Percentiles rank a stretch among this genome's conserved stretches.
Evolutionary conservation across 2,888 invertebrate species (phyloP).

Genomic region (Orthosia incerta): DNA sequence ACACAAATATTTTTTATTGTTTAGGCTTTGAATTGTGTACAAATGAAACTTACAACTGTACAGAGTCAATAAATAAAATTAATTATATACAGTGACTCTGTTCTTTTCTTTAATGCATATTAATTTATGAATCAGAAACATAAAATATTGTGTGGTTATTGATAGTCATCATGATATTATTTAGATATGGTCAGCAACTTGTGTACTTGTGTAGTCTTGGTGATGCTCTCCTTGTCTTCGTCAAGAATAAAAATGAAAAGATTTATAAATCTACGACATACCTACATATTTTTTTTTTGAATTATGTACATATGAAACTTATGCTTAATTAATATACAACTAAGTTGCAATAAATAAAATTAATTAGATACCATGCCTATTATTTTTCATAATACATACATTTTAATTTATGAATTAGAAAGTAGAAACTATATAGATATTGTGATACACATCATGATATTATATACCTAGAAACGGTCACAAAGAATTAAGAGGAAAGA

Average conservation of each 20-base stretch:
- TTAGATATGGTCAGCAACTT: neutral
- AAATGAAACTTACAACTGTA: slow-evolving; percentile 8
- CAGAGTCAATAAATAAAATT: slow-evolving; percentile 14
- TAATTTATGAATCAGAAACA: neutral
- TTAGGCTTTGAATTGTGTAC: slow-evolving; percentile 30
- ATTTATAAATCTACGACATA: slow-evolving; percentile 54
- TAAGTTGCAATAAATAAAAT: slow-evolving; percentile 13
- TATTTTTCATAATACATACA: neutral
- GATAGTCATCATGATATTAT: neutral
- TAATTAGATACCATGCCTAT: neutral
- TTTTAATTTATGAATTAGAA: neutral
- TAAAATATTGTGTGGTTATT: neutral
- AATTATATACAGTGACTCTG: neutral
- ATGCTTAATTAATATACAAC: neutral
- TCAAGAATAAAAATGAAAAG: slow-evolving; percentile 64
- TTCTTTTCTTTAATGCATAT: neutral
- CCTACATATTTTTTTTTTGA: slow-evolving; percentile 18
- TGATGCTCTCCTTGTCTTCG: slow-evolving; percentile 85
- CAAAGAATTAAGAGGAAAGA: too few species aligned
- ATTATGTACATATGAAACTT: slow-evolving; percentile 28
- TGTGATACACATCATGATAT: too few species aligned
- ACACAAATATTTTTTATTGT: slow-evolving; percentile 18
- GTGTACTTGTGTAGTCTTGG: slow-evolving; percentile 77
- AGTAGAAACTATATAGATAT: too few species aligned
- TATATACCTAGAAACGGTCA: too few species aligned